These are phyloP conservation scores for Drosophila diplacantha DNA, from an alignment of 2,888 invertebrate species.

Conservation along the genomic window DNA sequence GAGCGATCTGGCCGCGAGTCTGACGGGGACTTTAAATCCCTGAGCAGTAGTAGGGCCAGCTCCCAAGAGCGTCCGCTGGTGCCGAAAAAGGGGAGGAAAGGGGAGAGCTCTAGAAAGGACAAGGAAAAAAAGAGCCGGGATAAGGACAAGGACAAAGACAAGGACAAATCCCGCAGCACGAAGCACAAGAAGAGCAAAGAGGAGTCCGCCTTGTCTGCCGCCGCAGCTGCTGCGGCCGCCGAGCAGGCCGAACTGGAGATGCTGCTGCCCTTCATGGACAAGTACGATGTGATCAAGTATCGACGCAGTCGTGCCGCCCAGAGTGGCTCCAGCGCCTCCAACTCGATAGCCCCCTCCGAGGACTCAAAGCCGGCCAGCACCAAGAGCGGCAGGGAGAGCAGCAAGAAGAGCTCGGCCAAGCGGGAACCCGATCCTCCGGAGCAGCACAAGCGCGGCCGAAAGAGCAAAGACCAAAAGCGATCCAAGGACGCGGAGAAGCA, in stretches of 20 bases:
- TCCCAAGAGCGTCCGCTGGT: slow-evolving; percentile 41
- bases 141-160: slow-evolving; percentile 39
- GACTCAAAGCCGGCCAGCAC: slow-evolving; percentile 48
- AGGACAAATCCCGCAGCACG: slow-evolving; percentile 45
- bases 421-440: slow-evolving; percentile 47
- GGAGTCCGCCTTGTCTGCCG: slow-evolving; percentile 43
- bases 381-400: slow-evolving; percentile 40
- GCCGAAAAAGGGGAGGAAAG: slow-evolving; percentile 41
- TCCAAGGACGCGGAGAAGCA: slow-evolving; percentile 48
- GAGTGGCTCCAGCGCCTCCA: slow-evolving; percentile 78
- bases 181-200: slow-evolving; percentile 60
- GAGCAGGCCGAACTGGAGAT: slow-evolving; percentile 72
- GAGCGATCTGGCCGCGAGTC: slow-evolving; percentile 33
- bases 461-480: slow-evolving; percentile 59
- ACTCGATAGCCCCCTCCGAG: slow-evolving; percentile 47
- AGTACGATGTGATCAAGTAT: slow-evolving; percentile 82
- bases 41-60: slow-evolving; percentile 65
- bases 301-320: slow-evolving; percentile 79
- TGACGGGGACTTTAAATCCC: slow-evolving; percentile 68
- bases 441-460: slow-evolving; percentile 51
- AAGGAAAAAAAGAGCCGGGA: slow-evolving; percentile 27
- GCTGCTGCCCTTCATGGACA: slow-evolving; percentile 79
- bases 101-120: slow-evolving; percentile 31
- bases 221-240: slow-evolving; percentile 68
- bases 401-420: slow-evolving; percentile 40